These are phyloP conservation scores for Dimorphilus gyrociliatus DNA, from an alignment of 2,888 invertebrate species.

Conservation along the genomic window DNA sequence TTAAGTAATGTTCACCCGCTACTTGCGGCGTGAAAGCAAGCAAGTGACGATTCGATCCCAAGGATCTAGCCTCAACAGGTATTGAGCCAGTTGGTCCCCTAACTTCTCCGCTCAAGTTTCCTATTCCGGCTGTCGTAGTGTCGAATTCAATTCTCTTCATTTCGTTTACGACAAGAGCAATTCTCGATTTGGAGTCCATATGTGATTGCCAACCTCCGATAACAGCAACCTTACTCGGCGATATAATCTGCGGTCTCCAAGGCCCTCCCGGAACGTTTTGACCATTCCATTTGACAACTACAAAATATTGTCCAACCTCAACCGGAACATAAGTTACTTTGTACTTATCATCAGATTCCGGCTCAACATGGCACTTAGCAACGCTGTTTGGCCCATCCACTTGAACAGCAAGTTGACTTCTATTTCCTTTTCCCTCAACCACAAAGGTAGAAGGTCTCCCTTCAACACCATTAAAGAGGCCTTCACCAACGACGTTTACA, in stretches of 20 bases:
- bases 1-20: conserved; percentile 59
- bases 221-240: conserved; percentile 52
- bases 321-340: conserved; percentile 74
- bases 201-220: conserved; percentile 75
- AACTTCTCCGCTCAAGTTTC: conserved; percentile 15
- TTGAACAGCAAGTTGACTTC: conserved; percentile 42
- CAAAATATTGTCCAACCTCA: conserved; percentile 77
- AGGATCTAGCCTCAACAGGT: conserved; percentile 5
- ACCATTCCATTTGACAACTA: conserved; percentile 54
- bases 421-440: conserved; percentile 40
- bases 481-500: conserved; percentile 47
- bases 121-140: conserved; percentile 69
- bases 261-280: conserved; percentile 53
- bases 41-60: conserved; percentile 44
- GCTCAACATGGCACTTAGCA: conserved; percentile 43
- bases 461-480: conserved; percentile 39
- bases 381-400: conserved; percentile 46
- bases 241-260: conserved; percentile 61
- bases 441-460: conserved; percentile 43
- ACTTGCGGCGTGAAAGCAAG: conserved; percentile 72
- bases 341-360: conserved; percentile 49
- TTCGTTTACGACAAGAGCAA: conserved; percentile 40
- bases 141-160: conserved; percentile 56
- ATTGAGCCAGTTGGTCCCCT: too few relatives aligned
- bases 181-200: conserved; percentile 48